Base-by-base conservation (phyloP, 2,113 vertebrate species). In the Oryzias celebensis region DNA sequence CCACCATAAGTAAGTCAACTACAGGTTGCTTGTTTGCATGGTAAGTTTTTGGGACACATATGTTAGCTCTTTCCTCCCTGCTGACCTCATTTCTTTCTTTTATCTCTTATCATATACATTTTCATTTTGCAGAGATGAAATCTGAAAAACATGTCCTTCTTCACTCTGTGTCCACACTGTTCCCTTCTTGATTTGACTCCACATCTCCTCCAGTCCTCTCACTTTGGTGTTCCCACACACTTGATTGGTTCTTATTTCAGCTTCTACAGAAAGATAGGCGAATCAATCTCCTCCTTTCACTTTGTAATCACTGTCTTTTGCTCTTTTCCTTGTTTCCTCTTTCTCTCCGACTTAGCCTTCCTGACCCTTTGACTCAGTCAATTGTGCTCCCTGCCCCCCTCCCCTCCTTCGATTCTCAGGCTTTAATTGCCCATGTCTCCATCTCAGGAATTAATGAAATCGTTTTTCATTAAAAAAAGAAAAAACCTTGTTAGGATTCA, bases 381-480 rank as follows among this genome's bases (percentile, higher is more conserved):
- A 8, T 78, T 70, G 63, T 41, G 6, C 66, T 55, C 56, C 26
- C 51, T 14, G 10, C 46, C 58, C 62, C 73, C 43, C 68, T 47
- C 23, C 17, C 14, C 44, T 55, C 44, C 52, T 53, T 69, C 67
- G 65, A 83, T 70, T 85, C 79, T 24, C 65, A 75, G 58, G 20
- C 78, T 88, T 80, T 80, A 84, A 89, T 87, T 84, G 64, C 75
- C 72, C 36, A 62, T 75, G 74, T 74, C 65, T 28, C 50, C 58
- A 48, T 84, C 78, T 68, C 68, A 43, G 42, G 75, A 65, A 81
- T 86, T 63, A 81, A 77, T 81, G 15, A 80, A 83, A 84, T 77
- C 79, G 76, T 75, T 66, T 74, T 47, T 68, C 68, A 75, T 52
- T 47, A 45, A 55, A 28, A 83, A 69, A 73, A 26, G 26, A 2